Base-by-base conservation (phyloP, 2,888 invertebrate species). In the Eilema depressum region DNA sequence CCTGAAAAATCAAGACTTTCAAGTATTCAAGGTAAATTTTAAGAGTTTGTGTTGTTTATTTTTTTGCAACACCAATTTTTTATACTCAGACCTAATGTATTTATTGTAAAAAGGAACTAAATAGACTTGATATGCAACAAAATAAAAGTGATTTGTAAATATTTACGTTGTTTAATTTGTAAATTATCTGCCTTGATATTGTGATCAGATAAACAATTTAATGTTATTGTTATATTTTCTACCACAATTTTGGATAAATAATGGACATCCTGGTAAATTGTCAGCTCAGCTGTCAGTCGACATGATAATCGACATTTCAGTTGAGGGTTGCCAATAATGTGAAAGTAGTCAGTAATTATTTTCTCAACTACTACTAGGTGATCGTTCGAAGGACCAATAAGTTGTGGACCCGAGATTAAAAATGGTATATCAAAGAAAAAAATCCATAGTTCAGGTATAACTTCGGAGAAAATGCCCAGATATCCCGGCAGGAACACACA, bases 81-180 rank as follows among this genome's bases (percentile, higher is more conserved):
- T 95, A 94, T 94, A 95, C 94, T 94, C 92, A 90, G 90, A 89
- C 86, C 85, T 87, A 90, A 92, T 91, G 91, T 93, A 93, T 95
- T 95, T 94, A 94, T 94, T 95, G 92, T 94, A 93, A 90, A 93
- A 82, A 93, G 88, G 92, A 93, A 93, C 90, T 86, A 88, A 91
- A 93, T 92, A 90, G 93, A 94, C 93, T 93, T 90, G 89, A 91
- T 89, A 93, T 92, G 92, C 90, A 93, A 94, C 91, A 91, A 94
- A 93, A 92, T 93, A 94, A 53, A 94, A 94, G 87, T 89, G 88
- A 94, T 93, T 94, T 95, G 94, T 94, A 94, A 92, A 93, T 94
- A 94, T 85, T 84, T 78, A 72, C 65, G 74, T 68, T 53, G 70
- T 76, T 67, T 68, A 47, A 65, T 64, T 71, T 62, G 28, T 41